phyloP scores from a whole-genome alignment of 2,888 invertebrate genomes.

The Callyntrura guangdongensis region DNA sequence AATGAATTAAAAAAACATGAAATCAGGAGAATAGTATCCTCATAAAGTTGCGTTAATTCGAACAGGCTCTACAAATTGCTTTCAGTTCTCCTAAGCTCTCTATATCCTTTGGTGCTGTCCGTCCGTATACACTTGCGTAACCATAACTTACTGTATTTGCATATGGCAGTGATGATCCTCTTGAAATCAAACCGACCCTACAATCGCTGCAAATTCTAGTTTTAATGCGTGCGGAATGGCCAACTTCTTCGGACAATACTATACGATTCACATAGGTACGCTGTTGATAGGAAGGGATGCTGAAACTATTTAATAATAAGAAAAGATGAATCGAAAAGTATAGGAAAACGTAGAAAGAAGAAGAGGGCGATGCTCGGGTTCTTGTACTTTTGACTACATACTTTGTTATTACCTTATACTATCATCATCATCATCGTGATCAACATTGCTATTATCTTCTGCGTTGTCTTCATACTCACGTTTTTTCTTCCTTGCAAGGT shows the following conservation, averaged over 20 bases:
- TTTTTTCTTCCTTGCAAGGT: slow-evolving; percentile 13
- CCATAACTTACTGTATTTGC: not conserved
- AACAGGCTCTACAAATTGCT: not conserved
- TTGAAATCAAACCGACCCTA: not conserved
- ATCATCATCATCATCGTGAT: slow-evolving; percentile 32
- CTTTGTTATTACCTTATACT: slow-evolving; percentile 28
- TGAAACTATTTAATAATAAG: slow-evolving; percentile 17
- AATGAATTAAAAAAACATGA: too few relatives aligned
- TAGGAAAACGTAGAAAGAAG: not conserved
- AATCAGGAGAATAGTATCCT: not conserved
- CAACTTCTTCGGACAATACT: not conserved
- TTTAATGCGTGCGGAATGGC: slow-evolving; percentile 14
- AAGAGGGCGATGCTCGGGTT: slow-evolving; percentile 79
- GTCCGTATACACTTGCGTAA: not conserved
- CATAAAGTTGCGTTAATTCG: not conserved
- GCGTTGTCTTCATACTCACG: slow-evolving; percentile 30
- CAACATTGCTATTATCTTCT: slow-evolving; percentile 16
- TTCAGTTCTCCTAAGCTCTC: not conserved
- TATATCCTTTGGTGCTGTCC: not conserved
- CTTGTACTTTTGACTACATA: slow-evolving; percentile 67
- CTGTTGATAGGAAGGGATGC: not conserved
- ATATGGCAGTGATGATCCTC: slow-evolving; percentile 17
- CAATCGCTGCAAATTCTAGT: not conserved
- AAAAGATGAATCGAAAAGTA: not conserved
- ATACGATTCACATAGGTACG: not conserved